Evolutionary conservation across 2,888 invertebrate genomes (phyloP), one percentile per base, ranked within the genome.

Genomic region (Nebria brevicollis): DNA sequence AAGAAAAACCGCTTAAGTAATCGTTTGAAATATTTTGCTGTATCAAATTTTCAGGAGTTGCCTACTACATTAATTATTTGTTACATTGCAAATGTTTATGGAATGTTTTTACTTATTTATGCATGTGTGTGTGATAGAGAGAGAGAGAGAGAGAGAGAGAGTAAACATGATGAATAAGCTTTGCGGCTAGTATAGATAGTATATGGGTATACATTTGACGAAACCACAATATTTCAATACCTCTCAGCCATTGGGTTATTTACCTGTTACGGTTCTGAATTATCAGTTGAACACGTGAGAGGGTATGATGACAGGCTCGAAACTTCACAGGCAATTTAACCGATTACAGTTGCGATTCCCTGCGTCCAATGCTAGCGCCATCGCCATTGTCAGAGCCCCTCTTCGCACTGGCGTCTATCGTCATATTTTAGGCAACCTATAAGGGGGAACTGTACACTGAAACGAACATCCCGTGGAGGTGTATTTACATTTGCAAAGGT

Each of bases 311-410:
- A 78, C 78, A 78, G 78, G 66, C 66, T 78, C 74, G 73, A 78
- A 78, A 78, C 78, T 78, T 78, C 78, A 78, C 78, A 78, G 72
- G 78, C 78, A 78, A 78, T 78, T 78, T 78, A 73, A 78, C 78
- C 78, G 78, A 78, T 78, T 78, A 78, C 73, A 41, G 73, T 74
- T 66, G 78, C 73, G 78, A 78, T 78, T 78, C 73, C 65, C 78
- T 15, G 20, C 78, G 73, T 20, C 65, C 70, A 26, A 34, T 34
- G 11, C 25, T 8, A 11, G 25, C 26, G 8, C 54, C 13, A 8
- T 25, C 54, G 11, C 54, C 54, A 11, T 5, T 13, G 8, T 6
- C 13, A 8, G 4, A 5, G 11, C 54, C 54, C 7, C 54, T 54
- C 54, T 34, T 34, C 34, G 34, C 34, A 34, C 54, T 11, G 54